These are phyloP conservation scores for Myrmecophaga tridactyla DNA, from an alignment of 2,113 vertebrate genomes.

Conservation along the genomic window DNA sequence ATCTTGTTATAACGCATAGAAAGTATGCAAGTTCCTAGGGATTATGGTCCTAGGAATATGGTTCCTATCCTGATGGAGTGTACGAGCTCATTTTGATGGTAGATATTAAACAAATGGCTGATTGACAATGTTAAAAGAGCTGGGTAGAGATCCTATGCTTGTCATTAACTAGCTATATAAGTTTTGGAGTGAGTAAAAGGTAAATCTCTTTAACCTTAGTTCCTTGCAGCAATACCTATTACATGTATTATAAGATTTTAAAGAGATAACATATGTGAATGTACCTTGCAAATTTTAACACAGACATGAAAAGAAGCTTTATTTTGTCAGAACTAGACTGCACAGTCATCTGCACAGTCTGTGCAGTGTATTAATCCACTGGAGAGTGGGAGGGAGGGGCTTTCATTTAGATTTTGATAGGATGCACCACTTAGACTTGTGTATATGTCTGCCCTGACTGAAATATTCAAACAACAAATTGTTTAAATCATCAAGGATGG, in stretches of 20 bases:
- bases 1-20: background rate
- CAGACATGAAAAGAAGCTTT: background rate
- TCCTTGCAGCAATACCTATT: background rate
- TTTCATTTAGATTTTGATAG: background rate
- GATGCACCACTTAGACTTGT: background rate
- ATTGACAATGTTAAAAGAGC: background rate
- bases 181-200: background rate
- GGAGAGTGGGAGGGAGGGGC: accelerated
- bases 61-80: background rate
- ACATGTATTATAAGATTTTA: background rate
- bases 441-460: background rate
- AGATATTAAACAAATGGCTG: background rate
- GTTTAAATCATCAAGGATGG: background rate
- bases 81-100: background rate
- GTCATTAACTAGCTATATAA: background rate
- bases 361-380: accelerated
- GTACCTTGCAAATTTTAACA: background rate
- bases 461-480: background rate
- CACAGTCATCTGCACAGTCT: background rate
- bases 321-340: background rate
- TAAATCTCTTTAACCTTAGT: background rate
- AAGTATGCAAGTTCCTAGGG: background rate
- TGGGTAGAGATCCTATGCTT: background rate
- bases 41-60: background rate
- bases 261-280: background rate